Evolutionary conservation across 53 echinoderm and acorn worm species (phyloP).

Genomic region (Henricia sp.): DNA sequence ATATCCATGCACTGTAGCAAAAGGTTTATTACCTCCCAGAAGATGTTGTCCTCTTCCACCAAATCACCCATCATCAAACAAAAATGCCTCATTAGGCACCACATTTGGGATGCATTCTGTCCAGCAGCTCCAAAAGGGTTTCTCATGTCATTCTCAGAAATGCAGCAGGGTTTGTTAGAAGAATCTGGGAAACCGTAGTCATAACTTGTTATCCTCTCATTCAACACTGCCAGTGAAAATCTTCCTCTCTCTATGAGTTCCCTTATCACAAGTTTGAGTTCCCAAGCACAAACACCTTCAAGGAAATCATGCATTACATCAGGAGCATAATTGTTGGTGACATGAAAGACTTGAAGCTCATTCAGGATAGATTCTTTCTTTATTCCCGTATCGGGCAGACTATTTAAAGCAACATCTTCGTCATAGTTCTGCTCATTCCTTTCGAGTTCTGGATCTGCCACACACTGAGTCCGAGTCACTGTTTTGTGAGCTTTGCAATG

Average conservation of each 20-base stretch:
- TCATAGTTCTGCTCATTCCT: slow-evolving; percentile 70
- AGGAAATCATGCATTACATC: slow-evolving; percentile 69
- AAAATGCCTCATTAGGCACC: too few relatives aligned
- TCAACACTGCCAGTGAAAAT: slow-evolving; percentile 42
- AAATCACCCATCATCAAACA: too few relatives aligned
- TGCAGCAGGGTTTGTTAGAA: slow-evolving; percentile 26
- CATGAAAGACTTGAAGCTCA: slow-evolving; percentile 65
- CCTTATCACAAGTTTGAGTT: slow-evolving; percentile 56
- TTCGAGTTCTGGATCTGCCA: slow-evolving; percentile 48
- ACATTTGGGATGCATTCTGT: too few relatives aligned
- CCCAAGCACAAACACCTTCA: slow-evolving; percentile 44
- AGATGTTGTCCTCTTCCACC: too few relatives aligned
- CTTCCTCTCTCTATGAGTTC: too few relatives aligned
- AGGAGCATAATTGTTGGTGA: slow-evolving; percentile 53
- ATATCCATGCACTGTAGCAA: too few relatives aligned
- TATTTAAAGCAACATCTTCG: slow-evolving; percentile 62
- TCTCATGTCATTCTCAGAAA: too few relatives aligned
- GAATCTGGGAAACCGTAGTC: slow-evolving; percentile 40
- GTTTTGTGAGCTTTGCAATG: slow-evolving; percentile 56
- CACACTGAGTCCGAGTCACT: slow-evolving; percentile 25
- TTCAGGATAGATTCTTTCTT: slow-evolving; percentile 49
- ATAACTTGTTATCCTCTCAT: slow-evolving; percentile 66
- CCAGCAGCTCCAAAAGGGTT: too few relatives aligned
- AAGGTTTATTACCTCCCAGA: too few relatives aligned
- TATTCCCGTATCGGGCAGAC: slow-evolving; percentile 46